These are phyloP conservation scores for Eupithecia pulchellata DNA, from an alignment of 2,888 invertebrate species.

Conservation along the genomic window DNA sequence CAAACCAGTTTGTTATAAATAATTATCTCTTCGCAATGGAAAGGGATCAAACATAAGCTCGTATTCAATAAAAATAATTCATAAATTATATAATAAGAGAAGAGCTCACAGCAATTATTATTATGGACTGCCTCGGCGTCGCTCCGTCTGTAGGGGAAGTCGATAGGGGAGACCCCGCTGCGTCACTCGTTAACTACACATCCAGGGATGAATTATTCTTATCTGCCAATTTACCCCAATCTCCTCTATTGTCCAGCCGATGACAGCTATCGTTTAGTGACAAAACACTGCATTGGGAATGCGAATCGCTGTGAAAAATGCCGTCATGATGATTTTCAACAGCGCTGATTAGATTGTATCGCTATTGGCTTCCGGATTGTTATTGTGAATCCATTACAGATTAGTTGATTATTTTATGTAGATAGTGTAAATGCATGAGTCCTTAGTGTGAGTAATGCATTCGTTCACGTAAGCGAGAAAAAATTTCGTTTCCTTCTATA, in stretches of 20 bases:
- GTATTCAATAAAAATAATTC: conserved; percentile 25
- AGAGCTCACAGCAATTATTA: conserved; percentile 66
- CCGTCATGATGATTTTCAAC: conserved; percentile 19
- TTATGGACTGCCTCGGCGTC: conserved; percentile 57
- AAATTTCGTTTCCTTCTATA: too few relatives aligned
- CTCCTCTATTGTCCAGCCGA: conserved; percentile 70
- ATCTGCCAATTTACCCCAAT: conserved; percentile 83
- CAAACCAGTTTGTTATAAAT: neutral
- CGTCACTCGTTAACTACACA: conserved; percentile 75
- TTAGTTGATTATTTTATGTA: neutral
- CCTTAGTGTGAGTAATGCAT: too few relatives aligned
- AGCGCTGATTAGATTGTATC: conserved; percentile 41
- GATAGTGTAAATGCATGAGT: neutral
- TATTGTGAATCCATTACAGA: neutral
- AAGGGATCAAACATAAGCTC: neutral
- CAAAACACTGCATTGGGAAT: conserved; percentile 48
- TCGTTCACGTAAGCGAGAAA: too few relatives aligned
- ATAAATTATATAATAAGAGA: conserved; percentile 52
- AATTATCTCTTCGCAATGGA: neutral
- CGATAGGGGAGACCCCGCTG: conserved; percentile 74
- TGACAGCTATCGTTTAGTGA: conserved; percentile 70
- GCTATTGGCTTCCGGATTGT: conserved; percentile 42
- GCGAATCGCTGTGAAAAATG: conserved; percentile 26
- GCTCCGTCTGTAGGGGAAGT: conserved; percentile 70
- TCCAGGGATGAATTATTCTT: conserved; percentile 80